phyloP scores from a whole-genome alignment of 1,140 invertebrate genomes.

The Macrobrachium nipponense region DNA sequence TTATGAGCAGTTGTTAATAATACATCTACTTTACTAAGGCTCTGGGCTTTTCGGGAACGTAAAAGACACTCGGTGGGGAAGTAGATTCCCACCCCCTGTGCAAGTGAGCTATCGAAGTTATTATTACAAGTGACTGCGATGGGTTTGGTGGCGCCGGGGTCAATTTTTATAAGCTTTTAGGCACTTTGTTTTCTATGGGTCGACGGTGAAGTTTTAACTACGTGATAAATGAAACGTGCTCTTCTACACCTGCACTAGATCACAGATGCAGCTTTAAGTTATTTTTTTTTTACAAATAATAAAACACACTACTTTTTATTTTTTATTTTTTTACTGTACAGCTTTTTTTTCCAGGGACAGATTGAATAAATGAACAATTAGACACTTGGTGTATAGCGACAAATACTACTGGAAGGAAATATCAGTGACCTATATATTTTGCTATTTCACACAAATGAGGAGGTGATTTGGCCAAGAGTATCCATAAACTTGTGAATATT shows the following conservation, averaged over 20 bases:
- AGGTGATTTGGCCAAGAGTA: too few species aligned
- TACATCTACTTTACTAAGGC: background rate
- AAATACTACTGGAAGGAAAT: too few species aligned
- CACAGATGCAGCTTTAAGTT: background rate
- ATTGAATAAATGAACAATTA: too few species aligned
- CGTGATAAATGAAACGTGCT: background rate
- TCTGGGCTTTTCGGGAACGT: background rate
- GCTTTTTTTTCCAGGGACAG: too few species aligned
- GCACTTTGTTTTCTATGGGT: background rate
- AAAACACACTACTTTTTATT: too few species aligned
- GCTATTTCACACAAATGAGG: too few species aligned
- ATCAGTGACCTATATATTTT: too few species aligned
- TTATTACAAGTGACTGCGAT: too few species aligned
- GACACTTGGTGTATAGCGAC: too few species aligned
- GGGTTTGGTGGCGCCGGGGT: background rate
- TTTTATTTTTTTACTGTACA: too few species aligned
- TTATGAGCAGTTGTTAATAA: background rate
- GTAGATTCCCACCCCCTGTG: background rate
- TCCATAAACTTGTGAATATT: too few species aligned
- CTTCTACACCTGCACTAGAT: background rate
- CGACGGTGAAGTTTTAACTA: background rate
- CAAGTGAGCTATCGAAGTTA: background rate
- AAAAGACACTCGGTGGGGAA: background rate
- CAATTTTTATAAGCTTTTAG: conserved; percentile 3
- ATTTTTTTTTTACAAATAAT: too few species aligned